A percentile compares a stretch with the other conserved stretches of the same genome.
Conservation (phyloP, 2,888 invertebrate species). For the Ctenicera cuprea region DNA sequence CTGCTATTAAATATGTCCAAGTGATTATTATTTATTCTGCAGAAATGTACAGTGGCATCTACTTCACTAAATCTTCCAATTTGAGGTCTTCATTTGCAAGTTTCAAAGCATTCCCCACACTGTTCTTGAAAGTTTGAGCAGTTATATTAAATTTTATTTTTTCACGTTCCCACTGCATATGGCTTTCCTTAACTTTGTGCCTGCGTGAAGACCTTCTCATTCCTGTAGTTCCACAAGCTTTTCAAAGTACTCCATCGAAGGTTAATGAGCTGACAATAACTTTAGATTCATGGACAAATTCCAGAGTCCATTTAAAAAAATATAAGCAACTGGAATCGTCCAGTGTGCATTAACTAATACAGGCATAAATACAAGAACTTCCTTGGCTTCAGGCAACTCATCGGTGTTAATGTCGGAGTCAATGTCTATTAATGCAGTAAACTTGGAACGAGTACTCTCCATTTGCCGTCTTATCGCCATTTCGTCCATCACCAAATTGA, state of each 20-base stretch:
- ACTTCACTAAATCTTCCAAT: not conserved
- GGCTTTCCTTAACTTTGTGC: too few species aligned
- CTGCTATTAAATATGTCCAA: not conserved
- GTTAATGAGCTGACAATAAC: not conserved
- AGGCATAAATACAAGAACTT: conserved; percentile 59
- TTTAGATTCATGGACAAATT: not conserved
- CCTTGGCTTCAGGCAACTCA: conserved; percentile 54
- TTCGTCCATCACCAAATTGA: conserved; percentile 17
- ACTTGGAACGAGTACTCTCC: not conserved
- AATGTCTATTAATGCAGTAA: conserved; percentile 53
- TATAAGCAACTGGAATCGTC: conserved; percentile 61
- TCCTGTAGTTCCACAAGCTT: too few species aligned
- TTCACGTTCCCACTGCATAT: not conserved
- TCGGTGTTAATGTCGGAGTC: conserved; percentile 56
- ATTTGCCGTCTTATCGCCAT: not conserved
- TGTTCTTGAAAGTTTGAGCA: not conserved
- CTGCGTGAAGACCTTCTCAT: too few species aligned
- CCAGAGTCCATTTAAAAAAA: conserved; percentile 42
- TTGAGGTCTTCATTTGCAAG: not conserved
- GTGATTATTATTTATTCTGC: not conserved
- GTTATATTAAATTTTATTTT: not conserved
- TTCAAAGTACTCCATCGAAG: not conserved
- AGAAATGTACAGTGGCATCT: not conserved
- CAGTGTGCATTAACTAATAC: conserved; percentile 55
- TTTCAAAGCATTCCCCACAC: not conserved